phyloP scores from a whole-genome alignment of 2,113 vertebrate genomes.

The Cyprinodon variegatus region DNA sequence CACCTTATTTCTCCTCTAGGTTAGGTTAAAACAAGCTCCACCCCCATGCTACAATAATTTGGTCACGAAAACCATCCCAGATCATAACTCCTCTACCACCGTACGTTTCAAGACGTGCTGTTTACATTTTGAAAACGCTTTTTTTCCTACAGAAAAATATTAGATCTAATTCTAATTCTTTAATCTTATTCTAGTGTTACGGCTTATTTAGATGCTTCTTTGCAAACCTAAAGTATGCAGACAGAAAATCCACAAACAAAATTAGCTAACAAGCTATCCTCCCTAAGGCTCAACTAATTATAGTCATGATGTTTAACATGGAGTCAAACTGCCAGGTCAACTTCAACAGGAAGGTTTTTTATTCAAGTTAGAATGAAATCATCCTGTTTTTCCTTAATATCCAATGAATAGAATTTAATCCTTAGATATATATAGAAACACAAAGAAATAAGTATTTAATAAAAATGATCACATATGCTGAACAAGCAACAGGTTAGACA shows the following conservation, averaged over 20 bases:
- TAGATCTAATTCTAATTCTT: too few relatives aligned
- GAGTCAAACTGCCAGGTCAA: background rate
- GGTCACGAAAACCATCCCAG: background rate
- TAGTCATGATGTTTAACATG: background rate
- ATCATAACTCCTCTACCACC: background rate
- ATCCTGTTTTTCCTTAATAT: background rate
- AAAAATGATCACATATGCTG: slow-evolving; percentile 48
- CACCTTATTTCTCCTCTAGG: too few relatives aligned
- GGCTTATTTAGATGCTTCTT: background rate
- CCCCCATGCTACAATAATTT: too few relatives aligned
- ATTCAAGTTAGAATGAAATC: background rate
- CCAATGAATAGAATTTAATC: background rate
- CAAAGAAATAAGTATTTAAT: slow-evolving; percentile 18
- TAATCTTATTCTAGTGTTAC: background rate
- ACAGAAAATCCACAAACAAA: background rate
- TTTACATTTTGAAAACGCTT: background rate
- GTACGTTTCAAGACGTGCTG: background rate
- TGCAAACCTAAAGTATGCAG: too few relatives aligned
- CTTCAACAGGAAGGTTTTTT: background rate
- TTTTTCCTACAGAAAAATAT: too few relatives aligned
- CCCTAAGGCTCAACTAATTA: too few relatives aligned
- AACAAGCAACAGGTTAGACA: slow-evolving; percentile 42
- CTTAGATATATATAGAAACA: background rate
- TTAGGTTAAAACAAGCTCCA: too few relatives aligned
- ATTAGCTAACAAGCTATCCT: too few relatives aligned